A percentile compares a stretch with the other conserved stretches of the same genome.
phyloP scores from a whole-genome alignment of 2,888 invertebrate genomes.

The Apamea sordens region DNA sequence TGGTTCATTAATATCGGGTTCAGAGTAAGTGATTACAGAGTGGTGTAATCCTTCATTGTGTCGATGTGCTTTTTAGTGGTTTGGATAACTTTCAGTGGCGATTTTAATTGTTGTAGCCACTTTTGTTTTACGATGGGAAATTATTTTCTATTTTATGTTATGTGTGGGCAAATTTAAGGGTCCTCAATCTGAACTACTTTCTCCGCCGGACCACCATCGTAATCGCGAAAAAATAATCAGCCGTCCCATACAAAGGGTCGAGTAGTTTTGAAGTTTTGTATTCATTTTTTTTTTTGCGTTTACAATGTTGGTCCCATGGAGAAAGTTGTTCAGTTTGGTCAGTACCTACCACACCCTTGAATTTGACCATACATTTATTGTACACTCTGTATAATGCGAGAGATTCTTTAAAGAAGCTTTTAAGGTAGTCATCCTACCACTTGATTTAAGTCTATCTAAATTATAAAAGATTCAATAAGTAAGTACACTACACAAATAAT shows the following conservation, averaged over 20 bases:
- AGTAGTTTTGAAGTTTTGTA: no score
- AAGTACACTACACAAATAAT: slow-evolving; percentile 16
- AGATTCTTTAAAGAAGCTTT: neutral
- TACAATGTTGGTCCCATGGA: neutral
- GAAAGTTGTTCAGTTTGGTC: neutral
- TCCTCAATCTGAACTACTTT: no score
- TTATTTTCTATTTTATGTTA: neutral
- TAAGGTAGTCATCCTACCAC: neutral
- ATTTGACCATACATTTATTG: no score
- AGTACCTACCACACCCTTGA: no score
- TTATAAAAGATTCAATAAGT: slow-evolving; percentile 24
- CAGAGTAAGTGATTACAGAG: slow-evolving; percentile 33
- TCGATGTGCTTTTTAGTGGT: slow-evolving; percentile 32
- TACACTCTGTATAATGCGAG: neutral
- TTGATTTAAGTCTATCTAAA: slow-evolving; percentile 1
- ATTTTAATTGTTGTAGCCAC: neutral
- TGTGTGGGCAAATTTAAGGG: neutral
- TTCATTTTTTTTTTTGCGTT: no score
- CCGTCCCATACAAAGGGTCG: no score
- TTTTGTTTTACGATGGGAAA: neutral
- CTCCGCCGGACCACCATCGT: no score
- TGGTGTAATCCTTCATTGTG: slow-evolving; percentile 44
- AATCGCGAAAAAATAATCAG: no score
- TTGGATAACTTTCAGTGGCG: neutral
- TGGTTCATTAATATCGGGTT: slow-evolving; percentile 43